Percentiles rank a stretch among this genome's conserved stretches.
phyloP scores from a whole-genome alignment of 2,888 invertebrate genomes.

The Saturnia japonica region DNA sequence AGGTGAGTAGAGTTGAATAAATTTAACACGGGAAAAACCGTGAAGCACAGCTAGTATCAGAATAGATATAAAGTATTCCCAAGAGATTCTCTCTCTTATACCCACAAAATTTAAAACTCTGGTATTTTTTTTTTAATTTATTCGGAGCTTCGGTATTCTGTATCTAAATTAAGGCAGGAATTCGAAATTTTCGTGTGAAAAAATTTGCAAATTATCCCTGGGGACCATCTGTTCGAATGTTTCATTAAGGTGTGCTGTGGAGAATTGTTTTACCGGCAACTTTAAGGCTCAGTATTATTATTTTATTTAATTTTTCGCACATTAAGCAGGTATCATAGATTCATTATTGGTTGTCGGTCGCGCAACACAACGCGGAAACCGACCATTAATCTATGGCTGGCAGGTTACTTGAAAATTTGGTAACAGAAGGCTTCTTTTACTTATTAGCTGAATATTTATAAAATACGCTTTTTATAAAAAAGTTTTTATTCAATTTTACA shows the following conservation, averaged over 20 bases:
- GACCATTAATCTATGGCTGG: no score
- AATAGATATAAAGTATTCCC: not conserved
- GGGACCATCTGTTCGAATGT: constrained; percentile 19
- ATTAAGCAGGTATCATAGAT: no score
- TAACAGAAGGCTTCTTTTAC: no score
- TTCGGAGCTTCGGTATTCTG: constrained; percentile 16
- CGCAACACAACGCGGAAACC: no score
- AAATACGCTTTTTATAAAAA: no score
- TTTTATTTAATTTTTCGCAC: no score
- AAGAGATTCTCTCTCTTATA: not conserved
- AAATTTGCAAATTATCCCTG: constrained; percentile 18
- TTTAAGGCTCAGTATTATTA: constrained; percentile 16
- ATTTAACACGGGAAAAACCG: no score
- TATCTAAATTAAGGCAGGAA: constrained; percentile 21
- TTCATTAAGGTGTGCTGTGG: not conserved
- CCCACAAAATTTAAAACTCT: not conserved
- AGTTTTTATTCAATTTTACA: no score
- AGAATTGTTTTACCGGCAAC: not conserved
- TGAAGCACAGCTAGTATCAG: not conserved
- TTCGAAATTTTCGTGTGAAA: constrained; percentile 16
- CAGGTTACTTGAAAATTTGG: no score
- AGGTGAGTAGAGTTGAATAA: no score
- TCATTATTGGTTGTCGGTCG: no score
- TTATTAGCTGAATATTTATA: no score
- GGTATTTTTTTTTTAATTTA: not conserved